These are phyloP conservation scores for Nemoura dubitans DNA, from an alignment of 2,888 invertebrate species.

Conservation along the genomic window DNA sequence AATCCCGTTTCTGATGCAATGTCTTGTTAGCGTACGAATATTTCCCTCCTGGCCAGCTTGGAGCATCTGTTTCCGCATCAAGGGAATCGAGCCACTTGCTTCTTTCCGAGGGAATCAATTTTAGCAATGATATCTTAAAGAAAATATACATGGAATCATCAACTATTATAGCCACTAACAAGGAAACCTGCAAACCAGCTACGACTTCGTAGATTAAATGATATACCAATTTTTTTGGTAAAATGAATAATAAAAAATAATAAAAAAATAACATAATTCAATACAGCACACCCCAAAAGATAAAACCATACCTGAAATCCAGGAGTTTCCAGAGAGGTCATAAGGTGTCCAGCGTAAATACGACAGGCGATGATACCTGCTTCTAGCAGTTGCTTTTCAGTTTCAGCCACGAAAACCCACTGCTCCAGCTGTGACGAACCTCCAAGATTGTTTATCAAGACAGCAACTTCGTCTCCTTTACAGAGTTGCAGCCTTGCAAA, in stretches of 20 bases:
- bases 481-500: constrained; percentile 54
- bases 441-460: constrained; percentile 83
- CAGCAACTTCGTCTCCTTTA: constrained; percentile 63
- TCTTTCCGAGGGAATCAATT: constrained; percentile 59
- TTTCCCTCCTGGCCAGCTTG: constrained; percentile 66
- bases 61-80: constrained; percentile 68
- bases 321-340: constrained; percentile 81
- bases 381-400: constrained; percentile 66
- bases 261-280: no score
- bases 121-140: constrained; percentile 58
- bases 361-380: constrained; percentile 64
- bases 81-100: constrained; percentile 65
- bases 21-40: neutral
- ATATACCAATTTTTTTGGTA: no score
- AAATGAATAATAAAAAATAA: no score
- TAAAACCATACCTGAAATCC: constrained; percentile 71
- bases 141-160: neutral
- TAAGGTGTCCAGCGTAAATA: constrained; percentile 67
- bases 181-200: no score
- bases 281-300: no score
- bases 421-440: constrained; percentile 79
- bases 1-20: neutral
- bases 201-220: no score
- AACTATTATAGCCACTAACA: no score
- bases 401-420: constrained; percentile 74